Evolutionary conservation across 2,888 invertebrate genomes (phyloP), one percentile per base, ranked within the genome.

Genomic region (Liposcelis brunnea): DNA sequence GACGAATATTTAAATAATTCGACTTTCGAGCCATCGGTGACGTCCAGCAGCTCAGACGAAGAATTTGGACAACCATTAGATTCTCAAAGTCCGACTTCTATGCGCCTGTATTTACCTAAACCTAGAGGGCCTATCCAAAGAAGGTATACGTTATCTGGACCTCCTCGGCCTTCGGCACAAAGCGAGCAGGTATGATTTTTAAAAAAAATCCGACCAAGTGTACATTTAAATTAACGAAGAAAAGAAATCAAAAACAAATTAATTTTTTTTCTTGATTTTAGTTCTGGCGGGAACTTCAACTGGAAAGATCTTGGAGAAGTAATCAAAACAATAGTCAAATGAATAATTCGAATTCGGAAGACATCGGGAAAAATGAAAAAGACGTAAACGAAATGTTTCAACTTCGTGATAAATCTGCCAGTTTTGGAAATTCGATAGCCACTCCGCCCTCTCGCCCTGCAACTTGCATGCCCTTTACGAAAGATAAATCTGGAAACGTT

Each of bases 51-150:
- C 44, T 51, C 51, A 34, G 54, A 53, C 40, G 49, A 49, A 34
- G 51, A 45, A 18, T 57, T 54, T 11, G 54, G 53, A n/a, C 56
- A 52, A 8, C 53, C 55, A 12, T 26, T 8, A 8, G 19, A 40
- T 21, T 18, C 18, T 6, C 12, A n/a, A 8, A 40, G 40, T 18
- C 58, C 58, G 6, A 56, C 56, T 18, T 56, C 57, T 47, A 66
- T 66, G 36, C 62, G 84, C 32, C 64, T 85, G 57, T 82, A 80
- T 59, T 75, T 80, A 43, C 74, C 80, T 2, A 82, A 80, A 61
- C 85, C 86, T 7, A 70, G 80, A 47, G 71, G 77, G 15, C 71
- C 79, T 51, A 69, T 82, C 32, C 83, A 84, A 59, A 72, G 91
- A 10, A 70, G 93, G 14, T 87, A 91, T 54, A 86, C 90, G 1